phyloP scores from a whole-genome alignment of 2,888 invertebrate genomes.

The Toxonevra muliebris region DNA sequence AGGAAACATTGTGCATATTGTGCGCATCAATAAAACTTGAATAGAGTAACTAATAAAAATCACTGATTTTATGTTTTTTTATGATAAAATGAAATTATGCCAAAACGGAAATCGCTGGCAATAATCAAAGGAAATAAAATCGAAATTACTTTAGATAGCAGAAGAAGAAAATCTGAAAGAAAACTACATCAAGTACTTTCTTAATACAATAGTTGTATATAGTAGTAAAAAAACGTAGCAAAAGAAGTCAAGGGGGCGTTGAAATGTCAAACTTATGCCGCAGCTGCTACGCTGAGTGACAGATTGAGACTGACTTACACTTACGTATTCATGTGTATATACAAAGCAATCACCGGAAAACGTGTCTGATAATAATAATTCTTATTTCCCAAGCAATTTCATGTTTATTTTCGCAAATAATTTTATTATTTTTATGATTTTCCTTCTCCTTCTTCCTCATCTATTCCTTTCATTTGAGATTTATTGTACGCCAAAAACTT shows the following conservation, averaged over 20 bases:
- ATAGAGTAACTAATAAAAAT: conserved; percentile 42
- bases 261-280: conserved; percentile 53
- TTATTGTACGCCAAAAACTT: too few relatives aligned
- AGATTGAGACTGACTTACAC: conserved; percentile 16
- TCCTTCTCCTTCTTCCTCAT: conserved; percentile 21
- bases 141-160: conserved; percentile 57
- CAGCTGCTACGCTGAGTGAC: conserved; percentile 33
- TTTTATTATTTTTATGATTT: conserved; percentile 50
- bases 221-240: conserved; percentile 17
- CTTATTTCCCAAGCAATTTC: conserved; percentile 41
- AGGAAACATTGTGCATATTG: conserved; percentile 56
- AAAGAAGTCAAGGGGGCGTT: conserved; percentile 53
- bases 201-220: conserved; percentile 24
- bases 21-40: conserved; percentile 41
- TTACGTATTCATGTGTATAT: conserved; percentile 43
- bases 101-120: conserved; percentile 56
- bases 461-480: conserved; percentile 33
- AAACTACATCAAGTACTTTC: conserved; percentile 40
- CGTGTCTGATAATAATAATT: conserved; percentile 54
- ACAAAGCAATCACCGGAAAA: conserved; percentile 54
- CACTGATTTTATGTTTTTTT: conserved; percentile 43
- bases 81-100: conserved; percentile 55
- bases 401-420: conserved; percentile 50
- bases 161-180: conserved; percentile 37
- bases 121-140: conserved; percentile 55